These are phyloP conservation scores for Zaprionus nigranus DNA, from an alignment of 1,140 invertebrate species.

Conservation along the genomic window DNA sequence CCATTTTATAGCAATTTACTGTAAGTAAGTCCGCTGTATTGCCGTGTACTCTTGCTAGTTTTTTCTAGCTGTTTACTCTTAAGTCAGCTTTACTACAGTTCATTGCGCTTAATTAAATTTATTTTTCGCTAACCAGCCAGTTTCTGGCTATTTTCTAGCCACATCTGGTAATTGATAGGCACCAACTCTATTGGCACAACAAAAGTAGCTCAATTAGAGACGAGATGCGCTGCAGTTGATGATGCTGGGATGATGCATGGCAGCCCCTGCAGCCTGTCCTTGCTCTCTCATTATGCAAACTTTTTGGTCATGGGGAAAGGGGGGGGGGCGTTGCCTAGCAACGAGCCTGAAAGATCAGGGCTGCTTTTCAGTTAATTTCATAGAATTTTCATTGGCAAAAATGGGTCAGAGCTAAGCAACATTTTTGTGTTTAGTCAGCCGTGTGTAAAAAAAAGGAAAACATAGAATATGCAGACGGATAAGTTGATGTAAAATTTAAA, in stretches of 20 bases:
- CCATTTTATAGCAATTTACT: too few relatives aligned
- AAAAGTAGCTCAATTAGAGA: conserved; percentile 69
- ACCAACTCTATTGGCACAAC: conserved; percentile 5
- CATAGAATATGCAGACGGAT: conserved; percentile 13
- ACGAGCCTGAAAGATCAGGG: conserved; percentile 27
- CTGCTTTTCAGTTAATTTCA: conserved; percentile 24
- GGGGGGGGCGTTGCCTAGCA: neutral
- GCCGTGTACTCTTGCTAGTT: neutral
- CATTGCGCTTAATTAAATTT: too few relatives aligned
- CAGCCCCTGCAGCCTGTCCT: conserved; percentile 10
- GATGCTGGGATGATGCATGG: too few relatives aligned
- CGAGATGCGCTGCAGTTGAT: neutral
- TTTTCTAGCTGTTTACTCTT: neutral
- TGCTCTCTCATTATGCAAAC: conserved; percentile 27
- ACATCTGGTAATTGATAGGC: neutral
- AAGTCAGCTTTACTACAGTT: neutral
- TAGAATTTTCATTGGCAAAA: conserved; percentile 39
- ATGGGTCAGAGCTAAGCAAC: conserved; percentile 47
- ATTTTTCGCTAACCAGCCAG: neutral
- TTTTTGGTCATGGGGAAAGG: conserved; percentile 5
- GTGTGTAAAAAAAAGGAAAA: conserved; percentile 35
- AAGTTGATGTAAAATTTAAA: conserved; percentile 66
- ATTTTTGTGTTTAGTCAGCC: conserved; percentile 40
- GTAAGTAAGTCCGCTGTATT: too few relatives aligned
- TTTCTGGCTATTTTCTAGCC: neutral